Evolutionary conservation across 2,888 invertebrate genomes (phyloP), one percentile per base, ranked within the genome.

Genomic region (Brachypterus glaber): DNA sequence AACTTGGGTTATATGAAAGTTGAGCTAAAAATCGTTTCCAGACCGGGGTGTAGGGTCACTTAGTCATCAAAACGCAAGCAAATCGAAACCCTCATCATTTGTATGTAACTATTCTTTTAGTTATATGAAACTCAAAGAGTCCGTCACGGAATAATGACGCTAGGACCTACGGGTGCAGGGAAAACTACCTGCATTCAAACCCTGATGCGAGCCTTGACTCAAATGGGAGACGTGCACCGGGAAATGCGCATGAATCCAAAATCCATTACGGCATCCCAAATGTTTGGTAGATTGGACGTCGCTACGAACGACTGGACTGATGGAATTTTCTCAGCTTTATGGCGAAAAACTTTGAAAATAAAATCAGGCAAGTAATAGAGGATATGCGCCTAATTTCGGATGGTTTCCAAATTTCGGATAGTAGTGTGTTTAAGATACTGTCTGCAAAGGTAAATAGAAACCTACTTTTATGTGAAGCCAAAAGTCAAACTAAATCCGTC

Each of bases 231-330:
- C 26, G 73, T 71, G 3, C 93, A 95, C 65, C 60, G 85, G 48
- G 95, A 96, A 71, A 91, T 95, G 91, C 72, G 95, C 48, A 95
- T 96, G 95, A 96, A 96, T 66, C 96, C 96, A 0, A 96, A 96
- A 69, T 89, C 95, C 11, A 95, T 96, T 55, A 95, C 95, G 9
- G 89, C 95, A 0, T 82, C 93, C 0, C 95, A 96, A 71, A 96
- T 96, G 96, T 96, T 96, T 61, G 96, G 96, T 0, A 76, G 91
- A 17, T 69, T 95, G 14, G 95, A 96, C 59, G 95, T 96, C 0
- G 93, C 95, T 2, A 96, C 95, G 1, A 96, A 96, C 58, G 96
- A 96, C 59, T 96, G 96, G 96, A 96, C 95, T 0, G 95, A 96
- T 62, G 96, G 96, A 4, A 93, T 96, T 55, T 96, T 96, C 66